These are phyloP conservation scores for Amazona vittata DNA, from an alignment of 2,113 vertebrate species.

Conservation along the genomic window DNA sequence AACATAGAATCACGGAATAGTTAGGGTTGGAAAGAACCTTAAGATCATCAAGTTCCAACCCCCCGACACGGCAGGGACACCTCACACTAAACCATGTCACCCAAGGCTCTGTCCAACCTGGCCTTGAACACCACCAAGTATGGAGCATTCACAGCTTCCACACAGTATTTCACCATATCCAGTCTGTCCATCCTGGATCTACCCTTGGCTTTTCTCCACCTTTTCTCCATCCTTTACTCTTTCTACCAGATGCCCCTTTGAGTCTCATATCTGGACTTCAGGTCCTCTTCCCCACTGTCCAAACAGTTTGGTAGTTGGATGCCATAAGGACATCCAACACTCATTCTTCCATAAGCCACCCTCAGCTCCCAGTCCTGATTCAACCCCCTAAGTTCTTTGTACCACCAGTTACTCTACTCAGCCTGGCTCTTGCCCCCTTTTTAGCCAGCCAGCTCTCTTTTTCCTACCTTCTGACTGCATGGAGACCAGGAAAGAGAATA, in stretches of 20 bases:
- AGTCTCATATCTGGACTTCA: not conserved
- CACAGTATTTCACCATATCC: not conserved
- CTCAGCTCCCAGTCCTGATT: not conserved
- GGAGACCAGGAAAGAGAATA: not conserved
- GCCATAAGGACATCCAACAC: not conserved
- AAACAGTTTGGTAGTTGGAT: not conserved
- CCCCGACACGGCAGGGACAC: not conserved
- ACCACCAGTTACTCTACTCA: not conserved
- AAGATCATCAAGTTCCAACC: not conserved
- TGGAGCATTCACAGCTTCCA: not conserved
- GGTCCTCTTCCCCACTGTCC: not conserved
- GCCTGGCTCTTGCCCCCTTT: not conserved
- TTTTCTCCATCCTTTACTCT: not conserved
- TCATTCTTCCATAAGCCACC: not conserved
- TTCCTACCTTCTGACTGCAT: not conserved
- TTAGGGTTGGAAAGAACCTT: not conserved
- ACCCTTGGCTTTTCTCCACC: not conserved
- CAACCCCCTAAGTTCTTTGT: not conserved
- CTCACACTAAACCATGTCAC: not conserved
- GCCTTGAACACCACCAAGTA: not conserved
- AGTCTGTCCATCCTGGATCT: not conserved
- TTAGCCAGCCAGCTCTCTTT: not conserved
- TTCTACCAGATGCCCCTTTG: not conserved
- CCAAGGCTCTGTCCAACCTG: not conserved
- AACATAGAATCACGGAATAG: not conserved